A percentile compares a stretch with the other conserved stretches of the same genome.
phyloP scores from a whole-genome alignment of 2,113 vertebrate genomes.

The Raphicerus campestris region DNA sequence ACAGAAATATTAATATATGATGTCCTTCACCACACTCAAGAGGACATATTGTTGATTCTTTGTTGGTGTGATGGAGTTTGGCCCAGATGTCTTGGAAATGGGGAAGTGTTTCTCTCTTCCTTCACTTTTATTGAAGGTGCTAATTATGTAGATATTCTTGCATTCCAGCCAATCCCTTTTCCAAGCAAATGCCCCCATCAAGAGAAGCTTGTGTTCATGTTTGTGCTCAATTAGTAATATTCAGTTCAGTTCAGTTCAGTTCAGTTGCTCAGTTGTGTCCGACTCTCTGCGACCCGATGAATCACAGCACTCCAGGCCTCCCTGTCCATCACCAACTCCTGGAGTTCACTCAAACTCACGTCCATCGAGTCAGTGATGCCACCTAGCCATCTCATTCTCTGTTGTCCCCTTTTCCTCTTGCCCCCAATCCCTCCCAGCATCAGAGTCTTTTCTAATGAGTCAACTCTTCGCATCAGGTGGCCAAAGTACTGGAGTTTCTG shows the following conservation, averaged over 20 bases:
- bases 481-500: too few relatives aligned
- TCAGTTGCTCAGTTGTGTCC: background rate
- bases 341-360: too few relatives aligned
- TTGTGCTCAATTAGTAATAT: background rate
- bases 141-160: background rate
- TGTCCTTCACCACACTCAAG: background rate
- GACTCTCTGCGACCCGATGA: background rate
- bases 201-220: background rate
- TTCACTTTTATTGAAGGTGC: background rate
- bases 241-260: too few relatives aligned
- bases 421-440: too few relatives aligned
- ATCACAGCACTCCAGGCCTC: background rate
- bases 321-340: too few relatives aligned
- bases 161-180: background rate
- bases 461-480: too few relatives aligned
- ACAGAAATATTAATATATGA: background rate
- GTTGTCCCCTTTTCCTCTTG: too few relatives aligned
- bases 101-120: background rate
- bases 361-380: too few relatives aligned
- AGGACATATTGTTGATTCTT: background rate
- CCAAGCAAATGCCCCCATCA: background rate
- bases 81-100: background rate
- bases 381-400: too few relatives aligned
- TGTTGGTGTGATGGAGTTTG: background rate
- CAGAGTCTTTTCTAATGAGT: too few relatives aligned